These are phyloP conservation scores for Xerus inauris DNA, from an alignment of 2,113 vertebrate genomes.

Conservation along the genomic window DNA sequence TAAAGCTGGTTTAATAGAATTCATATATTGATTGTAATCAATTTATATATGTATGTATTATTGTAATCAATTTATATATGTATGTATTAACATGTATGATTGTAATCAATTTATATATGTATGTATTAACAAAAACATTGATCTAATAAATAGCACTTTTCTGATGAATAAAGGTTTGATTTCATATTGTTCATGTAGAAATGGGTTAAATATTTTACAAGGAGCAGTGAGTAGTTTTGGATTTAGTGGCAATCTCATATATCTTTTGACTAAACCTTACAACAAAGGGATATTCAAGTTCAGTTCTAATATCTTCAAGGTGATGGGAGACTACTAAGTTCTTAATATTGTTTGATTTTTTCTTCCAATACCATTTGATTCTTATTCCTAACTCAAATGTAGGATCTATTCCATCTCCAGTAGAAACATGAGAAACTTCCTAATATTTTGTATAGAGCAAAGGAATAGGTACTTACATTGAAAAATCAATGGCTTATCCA, in stretches of 20 bases:
- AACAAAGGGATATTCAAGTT: slow-evolving; percentile 97
- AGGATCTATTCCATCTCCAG: too few relatives aligned
- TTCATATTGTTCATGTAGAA: not conserved
- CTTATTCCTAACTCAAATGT: too few relatives aligned
- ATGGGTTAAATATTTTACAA: not conserved
- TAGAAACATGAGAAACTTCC: too few relatives aligned
- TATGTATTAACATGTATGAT: too few relatives aligned
- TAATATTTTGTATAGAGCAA: too few relatives aligned
- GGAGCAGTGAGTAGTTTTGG: not conserved
- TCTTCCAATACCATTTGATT: too few relatives aligned
- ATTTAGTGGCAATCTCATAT: not conserved
- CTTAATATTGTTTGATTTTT: too few relatives aligned
- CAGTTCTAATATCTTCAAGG: slow-evolving; percentile 94
- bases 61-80: not conserved
- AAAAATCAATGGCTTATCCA: too few relatives aligned
- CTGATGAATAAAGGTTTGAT: slow-evolving; percentile 9
- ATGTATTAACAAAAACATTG: not conserved
- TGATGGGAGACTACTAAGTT: slow-evolving; percentile 97
- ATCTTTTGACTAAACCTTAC: slow-evolving; percentile 32
- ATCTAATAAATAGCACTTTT: not conserved
- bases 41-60: not conserved
- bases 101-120: too few relatives aligned
- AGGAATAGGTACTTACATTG: too few relatives aligned
- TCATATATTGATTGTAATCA: not conserved
- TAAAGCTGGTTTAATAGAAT: not conserved